Base-by-base conservation (phyloP, 1,140 invertebrate species). In the Sycophila sp. region DNA sequence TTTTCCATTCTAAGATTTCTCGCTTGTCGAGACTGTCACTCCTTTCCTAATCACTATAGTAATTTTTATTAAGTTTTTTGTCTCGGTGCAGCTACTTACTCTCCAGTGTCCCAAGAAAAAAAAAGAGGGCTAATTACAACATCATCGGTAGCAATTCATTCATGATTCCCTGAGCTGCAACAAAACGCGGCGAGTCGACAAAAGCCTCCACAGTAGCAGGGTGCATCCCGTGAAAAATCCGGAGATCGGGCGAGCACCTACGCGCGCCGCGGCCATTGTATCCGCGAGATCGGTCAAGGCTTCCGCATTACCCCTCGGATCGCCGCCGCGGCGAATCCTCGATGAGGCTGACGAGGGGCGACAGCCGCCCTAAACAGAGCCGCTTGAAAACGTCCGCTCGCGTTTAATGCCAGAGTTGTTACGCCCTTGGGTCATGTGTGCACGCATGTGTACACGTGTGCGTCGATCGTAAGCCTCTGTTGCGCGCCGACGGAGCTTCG, bases 331-430 rank as follows among this genome's bases (percentile, higher is more conserved):
- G 17, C 71, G 74, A 69, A 78, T 78, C 75, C 74, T 67, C 68
- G 67, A 74, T 77, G 71, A 79, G 24, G 69, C 78, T 86, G 83
- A 85, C 79, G 77, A 84, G 80, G 81, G 81, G 79, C 76, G 84
- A 86, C 84, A 85, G 83, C 77, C 76, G 78, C 75, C 77, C 76
- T 82, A 83, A 86, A 69, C 47, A 56, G 80, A 84, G 63, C 69
- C 78, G 78, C 80, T 83, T 85, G 73, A 81, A 83, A 84, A 84
- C 79, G 83, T 86, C 84, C 77, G 78, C 75, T 83, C 80, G 75
- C 66, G 79, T 86, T 86, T 84, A 79, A 84, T 81, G 81, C 81
- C 74, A 79, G 78, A 81, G 71, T 80, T 80, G 79, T 72, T 78
- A 74, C 73, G 68, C 71, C 75, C 75, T 75, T 72, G 68, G 64